Conservation (phyloP, 2,888 invertebrate species). For the Dendrolimus houi region DNA sequence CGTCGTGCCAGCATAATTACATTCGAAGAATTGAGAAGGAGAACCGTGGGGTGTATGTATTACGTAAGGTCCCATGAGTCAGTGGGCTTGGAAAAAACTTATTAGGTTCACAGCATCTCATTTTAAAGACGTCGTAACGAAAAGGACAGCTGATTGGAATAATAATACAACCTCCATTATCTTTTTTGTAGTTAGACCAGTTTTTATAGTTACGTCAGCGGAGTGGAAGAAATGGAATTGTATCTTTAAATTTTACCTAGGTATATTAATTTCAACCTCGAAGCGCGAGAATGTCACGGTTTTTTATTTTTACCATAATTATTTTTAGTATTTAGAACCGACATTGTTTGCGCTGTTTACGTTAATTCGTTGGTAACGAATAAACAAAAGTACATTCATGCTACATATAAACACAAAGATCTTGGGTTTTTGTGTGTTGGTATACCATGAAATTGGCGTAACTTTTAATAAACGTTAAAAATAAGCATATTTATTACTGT, state of each 20-base stretch:
- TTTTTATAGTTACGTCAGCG: conserved; percentile 7
- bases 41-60: conserved; percentile 53
- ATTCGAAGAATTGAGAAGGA: conserved; percentile 60
- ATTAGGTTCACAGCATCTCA: conserved; percentile 19
- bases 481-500: too few relatives aligned
- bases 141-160: conserved; percentile 22
- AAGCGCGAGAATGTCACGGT: not conserved
- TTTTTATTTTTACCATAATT: conserved; percentile 10
- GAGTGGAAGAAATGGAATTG: not conserved
- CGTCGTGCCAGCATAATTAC: conserved; percentile 50
- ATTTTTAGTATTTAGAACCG: not conserved
- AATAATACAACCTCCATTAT: conserved; percentile 45
- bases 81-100: conserved; percentile 41
- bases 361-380: too few relatives aligned
- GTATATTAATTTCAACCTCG: not conserved
- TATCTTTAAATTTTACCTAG: not conserved
- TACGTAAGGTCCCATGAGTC: conserved; percentile 53
- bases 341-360: too few relatives aligned
- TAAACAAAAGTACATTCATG: too few relatives aligned
- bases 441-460: too few relatives aligned
- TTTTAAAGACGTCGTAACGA: conserved; percentile 23
- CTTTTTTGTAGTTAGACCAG: conserved; percentile 45
- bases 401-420: too few relatives aligned
- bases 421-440: too few relatives aligned
- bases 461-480: too few relatives aligned